Base-by-base conservation (phyloP, 2,113 vertebrate genomes). In the Lampris incognitus region DNA sequence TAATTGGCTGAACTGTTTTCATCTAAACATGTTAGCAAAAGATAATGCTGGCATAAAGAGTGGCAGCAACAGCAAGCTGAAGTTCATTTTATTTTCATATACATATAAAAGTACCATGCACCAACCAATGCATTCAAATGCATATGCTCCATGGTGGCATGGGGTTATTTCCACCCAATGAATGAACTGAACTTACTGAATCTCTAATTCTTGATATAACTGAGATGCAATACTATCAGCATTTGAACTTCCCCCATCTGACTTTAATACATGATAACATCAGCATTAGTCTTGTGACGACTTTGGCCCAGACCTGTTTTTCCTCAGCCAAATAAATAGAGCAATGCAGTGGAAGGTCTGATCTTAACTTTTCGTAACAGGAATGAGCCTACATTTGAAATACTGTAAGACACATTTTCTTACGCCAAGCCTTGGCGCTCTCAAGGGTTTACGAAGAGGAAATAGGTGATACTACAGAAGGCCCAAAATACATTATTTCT, bases 361-460 rank as follows among this genome's bases (percentile, higher is more conserved):
- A 56, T 49, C 50, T 63, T 11, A 42, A 3, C 52, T 55, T n/a
- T 9, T 40, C 3, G 10, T 36, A 8, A 5, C 5, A 46, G 5
- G 73, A 66, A 46, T n/a, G 3, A 5, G n/a, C 51, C 4, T 42
- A 9, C 67, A 82, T 39, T 24, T 77, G 66, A 58, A 58, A 58
- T 42, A 13, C 60, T 70, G 78, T 76, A n/a, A 70, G 48, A 67
- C 13, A 71, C 58, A 52, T 69, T 51, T 64, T 37, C 55, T 57
- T 37, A 37, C 55, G 44, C 52, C 4, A 70, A 56, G 50, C 72
- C 61, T 64, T 11, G n/a, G 8, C 60, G 75, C 76, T 78, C 66
- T 76, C 56, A 84, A 84, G 77, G 79, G 87, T 60, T 88, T 85
- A 87, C 60, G 74, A 83, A 85, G 86, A 74, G 82, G 80, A 87